Conservation (phyloP, 2,888 invertebrate genomes). For the Meloe dianella region DNA sequence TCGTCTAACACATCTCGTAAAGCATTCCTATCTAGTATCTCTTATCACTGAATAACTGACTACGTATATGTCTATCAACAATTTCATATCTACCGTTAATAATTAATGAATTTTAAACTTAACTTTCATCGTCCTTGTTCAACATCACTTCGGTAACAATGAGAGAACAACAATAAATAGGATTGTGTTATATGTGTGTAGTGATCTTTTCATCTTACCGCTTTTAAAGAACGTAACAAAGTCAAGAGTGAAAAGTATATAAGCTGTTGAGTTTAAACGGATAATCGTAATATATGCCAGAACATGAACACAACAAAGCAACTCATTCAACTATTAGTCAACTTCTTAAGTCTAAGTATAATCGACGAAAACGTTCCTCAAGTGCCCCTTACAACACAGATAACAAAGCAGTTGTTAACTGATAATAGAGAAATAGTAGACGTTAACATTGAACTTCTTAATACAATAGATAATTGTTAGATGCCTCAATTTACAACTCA, state of each 20-base stretch:
- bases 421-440: conserved; percentile 22
- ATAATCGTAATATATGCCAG: conserved; percentile 43
- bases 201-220: conserved; percentile 3
- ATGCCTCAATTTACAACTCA: neutral
- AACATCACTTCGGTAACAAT: neutral
- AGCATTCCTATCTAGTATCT: too few species aligned
- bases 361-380: conserved; percentile 25
- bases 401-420: conserved; percentile 27
- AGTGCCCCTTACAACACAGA: conserved; percentile 29
- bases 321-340: conserved; percentile 35
- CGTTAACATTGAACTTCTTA: neutral
- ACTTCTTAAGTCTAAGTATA: conserved; percentile 34
- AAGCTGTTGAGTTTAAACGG: conserved; percentile 13
- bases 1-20: too few species aligned
- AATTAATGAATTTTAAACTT: neutral
- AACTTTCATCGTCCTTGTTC: neutral
- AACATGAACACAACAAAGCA: conserved; percentile 40
- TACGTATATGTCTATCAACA: too few species aligned
- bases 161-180: neutral
- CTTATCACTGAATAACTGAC: too few species aligned
- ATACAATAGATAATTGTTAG: neutral
- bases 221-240: neutral
- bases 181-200: neutral
- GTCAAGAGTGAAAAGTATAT: neutral
- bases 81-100: neutral